Conservation (phyloP, 1,140 invertebrate genomes). For the Melipona quadrifasciata region DNA sequence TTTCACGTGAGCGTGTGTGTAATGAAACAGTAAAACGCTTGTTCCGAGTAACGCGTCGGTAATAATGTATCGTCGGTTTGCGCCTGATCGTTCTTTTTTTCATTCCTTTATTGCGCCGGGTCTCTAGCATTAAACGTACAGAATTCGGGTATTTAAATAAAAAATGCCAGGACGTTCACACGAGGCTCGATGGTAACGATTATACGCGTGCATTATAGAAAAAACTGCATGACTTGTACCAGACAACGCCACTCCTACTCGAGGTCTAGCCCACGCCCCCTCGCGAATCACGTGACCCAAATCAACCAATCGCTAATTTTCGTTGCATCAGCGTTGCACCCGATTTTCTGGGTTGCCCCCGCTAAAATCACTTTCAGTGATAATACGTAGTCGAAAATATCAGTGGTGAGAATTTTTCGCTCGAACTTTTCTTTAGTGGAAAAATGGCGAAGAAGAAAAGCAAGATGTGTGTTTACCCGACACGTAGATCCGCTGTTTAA, state of each 20-base stretch:
- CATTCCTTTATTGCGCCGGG: not conserved
- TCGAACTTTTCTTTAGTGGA: too few relatives aligned
- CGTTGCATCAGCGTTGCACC: too few relatives aligned
- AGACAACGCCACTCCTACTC: too few relatives aligned
- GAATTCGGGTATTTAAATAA: not conserved
- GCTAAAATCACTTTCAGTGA: too few relatives aligned
- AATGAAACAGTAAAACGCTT: slow-evolving; percentile 55
- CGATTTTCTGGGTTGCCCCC: too few relatives aligned
- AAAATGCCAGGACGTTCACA: not conserved
- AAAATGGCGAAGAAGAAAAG: too few relatives aligned
- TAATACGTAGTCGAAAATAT: too few relatives aligned
- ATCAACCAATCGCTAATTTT: too few relatives aligned
- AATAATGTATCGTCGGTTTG: slow-evolving; percentile 27
- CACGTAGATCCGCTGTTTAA: not conserved
- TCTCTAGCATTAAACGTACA: not conserved
- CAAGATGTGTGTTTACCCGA: not conserved
- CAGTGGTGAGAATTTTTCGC: too few relatives aligned
- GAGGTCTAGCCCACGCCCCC: too few relatives aligned
- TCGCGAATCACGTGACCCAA: too few relatives aligned
- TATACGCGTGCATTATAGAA: not conserved
- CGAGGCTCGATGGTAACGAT: not conserved
- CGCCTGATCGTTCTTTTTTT: not conserved
- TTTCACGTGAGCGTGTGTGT: slow-evolving; percentile 47
- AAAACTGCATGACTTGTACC: too few relatives aligned
- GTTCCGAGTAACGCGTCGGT: slow-evolving; percentile 58